phyloP scores from a whole-genome alignment of 2,797 vertebrate genomes.

The Gobionotothen gibberifrons region DNA sequence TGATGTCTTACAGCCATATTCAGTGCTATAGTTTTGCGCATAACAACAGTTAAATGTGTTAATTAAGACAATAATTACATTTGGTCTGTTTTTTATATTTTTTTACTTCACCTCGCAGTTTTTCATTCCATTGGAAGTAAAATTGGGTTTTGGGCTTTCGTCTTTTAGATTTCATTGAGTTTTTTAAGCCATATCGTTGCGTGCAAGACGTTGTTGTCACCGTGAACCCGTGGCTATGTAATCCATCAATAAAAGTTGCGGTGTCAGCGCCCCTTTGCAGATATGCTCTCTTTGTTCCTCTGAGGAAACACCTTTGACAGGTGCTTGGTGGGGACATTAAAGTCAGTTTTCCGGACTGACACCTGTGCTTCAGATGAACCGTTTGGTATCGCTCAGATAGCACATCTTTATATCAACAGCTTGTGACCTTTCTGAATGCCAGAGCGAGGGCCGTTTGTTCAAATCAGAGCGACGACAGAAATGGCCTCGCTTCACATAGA shows the following conservation, averaged over 20 bases:
- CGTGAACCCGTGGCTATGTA: slow-evolving; percentile 43
- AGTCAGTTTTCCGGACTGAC: slow-evolving; percentile 43
- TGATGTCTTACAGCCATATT: too few species aligned
- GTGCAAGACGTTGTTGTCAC: slow-evolving; percentile 45
- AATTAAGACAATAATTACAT: too few species aligned
- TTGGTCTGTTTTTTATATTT: too few species aligned
- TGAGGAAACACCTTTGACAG: slow-evolving; percentile 64
- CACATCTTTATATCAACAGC: slow-evolving; percentile 60
- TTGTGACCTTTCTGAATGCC: slow-evolving; percentile 73
- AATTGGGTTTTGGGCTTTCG: too few species aligned
- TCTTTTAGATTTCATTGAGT: too few species aligned
- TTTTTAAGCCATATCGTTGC: background rate
- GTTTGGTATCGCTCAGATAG: slow-evolving; percentile 33
- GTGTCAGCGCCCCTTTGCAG: slow-evolving; percentile 54
- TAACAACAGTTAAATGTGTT: too few species aligned
- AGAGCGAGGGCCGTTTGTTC: slow-evolving; percentile 42
- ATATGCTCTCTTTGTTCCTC: slow-evolving; percentile 63
- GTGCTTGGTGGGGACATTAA: slow-evolving; percentile 32
- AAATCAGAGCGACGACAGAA: slow-evolving; percentile 41
- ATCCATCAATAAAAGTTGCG: slow-evolving; percentile 54
- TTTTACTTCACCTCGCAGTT: too few species aligned
- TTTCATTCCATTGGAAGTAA: too few species aligned
- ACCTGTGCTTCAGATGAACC: slow-evolving; percentile 52
- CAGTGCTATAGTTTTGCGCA: too few species aligned
- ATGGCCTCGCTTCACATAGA: slow-evolving; percentile 19